Evolutionary conservation across 2,113 vertebrate genomes (phyloP), one percentile per base, ranked within the genome.

Genomic region (Myiagra hebetior): DNA sequence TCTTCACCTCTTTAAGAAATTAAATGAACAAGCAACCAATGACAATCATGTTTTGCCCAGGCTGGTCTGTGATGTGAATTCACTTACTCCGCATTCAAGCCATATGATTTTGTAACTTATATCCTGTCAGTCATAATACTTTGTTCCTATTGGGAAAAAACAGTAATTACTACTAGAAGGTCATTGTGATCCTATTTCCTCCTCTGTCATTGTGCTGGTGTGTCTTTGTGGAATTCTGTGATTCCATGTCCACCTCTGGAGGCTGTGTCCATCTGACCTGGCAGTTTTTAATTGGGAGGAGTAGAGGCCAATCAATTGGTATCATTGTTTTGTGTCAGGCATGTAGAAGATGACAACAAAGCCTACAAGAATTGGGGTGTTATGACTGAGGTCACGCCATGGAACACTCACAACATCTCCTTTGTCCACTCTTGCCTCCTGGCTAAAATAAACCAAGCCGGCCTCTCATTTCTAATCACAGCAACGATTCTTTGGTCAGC

Each of bases 361-460:
- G 18, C 22, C 27, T 9, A 22, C 9, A 46, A 53, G 18, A 46
- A 63, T 5, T 73, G 39, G 18, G 33, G 39, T 21, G 17, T 18
- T 73, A 5, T 6, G 33, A 33, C 4, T 37, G 39, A 73, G 33
- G 22, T 22, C 33, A 22, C 33, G 17, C 17, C 39, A 46, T 27
- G 33, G 47, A 37, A 73, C 47, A 44, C 9, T 44, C 8, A 44
- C 20, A 31, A 16, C 13, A 33, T 21, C 81, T 53, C 4, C 13
- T 22, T 63, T 37, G 21, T 44, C 21, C 21, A 6, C 13, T 37
- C 37, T 22, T 53, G 16, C 21, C 39, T 8, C 42, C 27, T 17
- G 2, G 0, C 26, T 52, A 15, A 35, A 72, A 52, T 31, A 31
- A 52, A 35, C 37, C 31, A 26, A 0, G 0, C 37, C 3, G 0